A percentile compares a stretch with the other conserved stretches of the same genome.
These are phyloP conservation scores for Hypselothyrea guttata DNA, from an alignment of 2,888 invertebrate species.

Conservation along the genomic window DNA sequence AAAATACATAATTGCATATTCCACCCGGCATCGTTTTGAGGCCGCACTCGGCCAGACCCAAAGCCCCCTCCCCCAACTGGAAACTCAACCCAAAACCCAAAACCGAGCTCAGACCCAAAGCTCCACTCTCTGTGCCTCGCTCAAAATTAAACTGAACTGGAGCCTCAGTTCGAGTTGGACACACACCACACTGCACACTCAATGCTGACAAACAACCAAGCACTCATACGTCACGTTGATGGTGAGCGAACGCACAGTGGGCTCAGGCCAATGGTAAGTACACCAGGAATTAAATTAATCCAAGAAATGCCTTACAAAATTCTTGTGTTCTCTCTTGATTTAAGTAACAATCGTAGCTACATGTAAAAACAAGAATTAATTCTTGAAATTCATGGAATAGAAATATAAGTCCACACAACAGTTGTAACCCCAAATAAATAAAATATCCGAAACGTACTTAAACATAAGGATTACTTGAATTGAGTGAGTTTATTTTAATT, in stretches of 20 bases:
- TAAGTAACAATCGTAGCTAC: no score
- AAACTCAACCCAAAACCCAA: conserved; percentile 5
- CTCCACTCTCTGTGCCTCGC: background rate
- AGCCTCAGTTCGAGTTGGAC: conserved; percentile 46
- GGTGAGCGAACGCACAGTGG: conserved; percentile 58
- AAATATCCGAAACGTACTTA: no score
- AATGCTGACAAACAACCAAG: conserved; percentile 66
- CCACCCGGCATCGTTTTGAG: conserved; percentile 50
- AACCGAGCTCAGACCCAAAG: conserved; percentile 2
- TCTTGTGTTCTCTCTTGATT: no score
- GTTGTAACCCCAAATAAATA: no score
- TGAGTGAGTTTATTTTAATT: no score
- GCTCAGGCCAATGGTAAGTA: background rate
- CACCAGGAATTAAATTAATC: no score
- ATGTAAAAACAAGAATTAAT: no score
- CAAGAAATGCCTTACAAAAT: no score
- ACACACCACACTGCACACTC: conserved; percentile 44
- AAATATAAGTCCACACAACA: no score
- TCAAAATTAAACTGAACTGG: conserved; percentile 33
- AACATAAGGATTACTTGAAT: no score
- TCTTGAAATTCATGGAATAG: no score
- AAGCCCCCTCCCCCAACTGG: conserved; percentile 1
- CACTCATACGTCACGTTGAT: conserved; percentile 73
- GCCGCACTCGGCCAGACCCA: conserved; percentile 25
- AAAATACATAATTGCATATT: conserved; percentile 78